A percentile compares a stretch with the other conserved stretches of the same genome.
Evolutionary conservation across 1,140 invertebrate species (phyloP).

Genomic region (Drosophila hydei): DNA sequence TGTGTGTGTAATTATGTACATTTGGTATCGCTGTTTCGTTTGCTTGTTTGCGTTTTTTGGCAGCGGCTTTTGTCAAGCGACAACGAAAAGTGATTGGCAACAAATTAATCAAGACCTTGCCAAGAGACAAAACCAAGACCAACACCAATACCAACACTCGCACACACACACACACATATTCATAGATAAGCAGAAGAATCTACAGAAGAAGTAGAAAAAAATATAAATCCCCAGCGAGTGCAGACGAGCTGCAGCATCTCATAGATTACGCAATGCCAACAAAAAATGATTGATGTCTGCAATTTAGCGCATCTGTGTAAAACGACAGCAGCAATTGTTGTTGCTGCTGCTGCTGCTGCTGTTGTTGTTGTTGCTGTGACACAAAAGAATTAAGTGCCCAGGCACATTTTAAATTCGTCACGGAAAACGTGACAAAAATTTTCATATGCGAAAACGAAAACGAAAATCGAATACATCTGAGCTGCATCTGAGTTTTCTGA

Average conservation of each 20-base stretch:
- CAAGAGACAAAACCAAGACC: slow-evolving; percentile 48
- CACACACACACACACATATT: background rate
- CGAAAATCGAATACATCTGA: slow-evolving; percentile 10
- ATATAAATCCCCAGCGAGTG: slow-evolving; percentile 6
- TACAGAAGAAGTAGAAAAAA: slow-evolving; percentile 1
- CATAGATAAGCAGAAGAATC: slow-evolving; percentile 55
- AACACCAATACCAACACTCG: background rate
- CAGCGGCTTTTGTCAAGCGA: slow-evolving; percentile 72
- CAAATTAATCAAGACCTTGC: slow-evolving; percentile 83
- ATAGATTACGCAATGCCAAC: slow-evolving; percentile 68
- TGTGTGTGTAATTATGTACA: slow-evolving; percentile 41
- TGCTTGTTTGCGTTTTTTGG: slow-evolving; percentile 47
- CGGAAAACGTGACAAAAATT: slow-evolving; percentile 81
- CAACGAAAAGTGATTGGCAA: slow-evolving; percentile 80
- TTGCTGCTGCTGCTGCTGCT: slow-evolving; percentile 24
- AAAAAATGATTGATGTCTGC: slow-evolving; percentile 80
- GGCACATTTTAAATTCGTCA: slow-evolving; percentile 81
- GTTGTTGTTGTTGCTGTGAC: slow-evolving; percentile 52
- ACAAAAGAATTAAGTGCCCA: slow-evolving; percentile 82
- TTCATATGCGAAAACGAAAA: slow-evolving; percentile 63
- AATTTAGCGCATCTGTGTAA: slow-evolving; percentile 81
- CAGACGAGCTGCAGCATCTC: slow-evolving; percentile 36
- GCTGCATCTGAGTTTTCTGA: slow-evolving; percentile 29
- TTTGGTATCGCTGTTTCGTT: slow-evolving; percentile 48
- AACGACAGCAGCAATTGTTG: slow-evolving; percentile 56